A percentile compares a stretch with the other conserved stretches of the same genome.
These are phyloP conservation scores for Melieria crassipennis DNA, from an alignment of 2,888 invertebrate genomes.

Conservation along the genomic window DNA sequence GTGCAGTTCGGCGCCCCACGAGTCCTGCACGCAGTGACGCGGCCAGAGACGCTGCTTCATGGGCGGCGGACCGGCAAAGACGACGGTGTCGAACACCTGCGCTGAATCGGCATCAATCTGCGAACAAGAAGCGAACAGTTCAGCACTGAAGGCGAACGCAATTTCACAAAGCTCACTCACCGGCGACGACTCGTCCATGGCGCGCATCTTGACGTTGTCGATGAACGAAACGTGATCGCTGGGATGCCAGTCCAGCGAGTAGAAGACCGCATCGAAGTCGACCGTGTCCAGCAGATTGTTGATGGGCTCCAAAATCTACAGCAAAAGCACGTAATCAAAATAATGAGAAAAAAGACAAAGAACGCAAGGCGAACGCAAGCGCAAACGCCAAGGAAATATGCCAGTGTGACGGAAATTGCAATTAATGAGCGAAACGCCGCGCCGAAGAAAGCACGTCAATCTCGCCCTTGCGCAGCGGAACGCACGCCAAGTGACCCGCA, in stretches of 20 bases:
- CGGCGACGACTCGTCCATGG: slow-evolving; percentile 74
- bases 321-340: slow-evolving; percentile 74
- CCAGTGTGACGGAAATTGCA: too few species aligned
- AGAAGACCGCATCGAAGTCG: slow-evolving; percentile 88
- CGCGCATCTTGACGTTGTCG: slow-evolving; percentile 87
- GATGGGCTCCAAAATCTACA: slow-evolving; percentile 75
- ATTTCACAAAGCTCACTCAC: slow-evolving; percentile 64
- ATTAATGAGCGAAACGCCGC: slow-evolving; percentile 79
- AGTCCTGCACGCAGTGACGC: slow-evolving; percentile 93
- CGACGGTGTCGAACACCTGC: slow-evolving; percentile 89
- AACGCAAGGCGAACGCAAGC: too few species aligned
- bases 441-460: too few species aligned
- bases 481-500: too few species aligned
- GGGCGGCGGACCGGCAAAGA: slow-evolving; percentile 86
- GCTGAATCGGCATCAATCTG: slow-evolving; percentile 80
- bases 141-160: neutral
- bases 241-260: slow-evolving; percentile 98
- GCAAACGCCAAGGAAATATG: too few species aligned
- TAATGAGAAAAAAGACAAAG: slow-evolving; percentile 70
- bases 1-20: slow-evolving; percentile 95
- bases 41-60: slow-evolving; percentile 95
- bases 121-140: neutral
- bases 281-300: slow-evolving; percentile 84
- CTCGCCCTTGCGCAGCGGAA: too few species aligned
- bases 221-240: slow-evolving; percentile 83